Conservation (phyloP, 2,888 invertebrate genomes). For the Belgica antarctica region DNA sequence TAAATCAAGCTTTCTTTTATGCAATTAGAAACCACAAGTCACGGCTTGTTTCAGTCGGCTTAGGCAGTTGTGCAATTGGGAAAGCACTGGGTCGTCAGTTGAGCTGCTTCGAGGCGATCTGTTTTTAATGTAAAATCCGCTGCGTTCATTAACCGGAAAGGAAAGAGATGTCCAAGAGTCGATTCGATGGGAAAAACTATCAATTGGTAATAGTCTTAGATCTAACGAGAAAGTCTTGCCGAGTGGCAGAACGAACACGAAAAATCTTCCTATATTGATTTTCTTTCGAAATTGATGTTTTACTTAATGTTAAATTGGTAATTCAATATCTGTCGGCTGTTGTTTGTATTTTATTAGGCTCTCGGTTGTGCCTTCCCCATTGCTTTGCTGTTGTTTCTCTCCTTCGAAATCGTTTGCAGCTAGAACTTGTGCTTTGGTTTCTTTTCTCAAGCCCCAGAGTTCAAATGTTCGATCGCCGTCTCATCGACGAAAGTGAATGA, state of each 20-base stretch:
- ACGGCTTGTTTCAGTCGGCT: too few relatives aligned
- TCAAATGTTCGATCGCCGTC: not conserved
- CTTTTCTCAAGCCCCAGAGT: not conserved
- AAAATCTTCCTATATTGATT: constrained; percentile 8
- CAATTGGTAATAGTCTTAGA: not conserved
- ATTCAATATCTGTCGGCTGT: constrained; percentile 35
- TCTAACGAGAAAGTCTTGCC: not conserved
- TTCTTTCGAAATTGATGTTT: constrained; percentile 32
- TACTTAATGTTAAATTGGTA: constrained; percentile 42
- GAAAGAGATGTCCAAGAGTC: constrained; percentile 11
- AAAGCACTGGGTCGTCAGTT: too few relatives aligned
- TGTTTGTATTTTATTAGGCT: constrained; percentile 36
- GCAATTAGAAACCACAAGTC: too few relatives aligned
- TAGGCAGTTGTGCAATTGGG: too few relatives aligned
- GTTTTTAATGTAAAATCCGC: too few relatives aligned
- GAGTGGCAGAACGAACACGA: not conserved
- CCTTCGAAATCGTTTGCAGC: too few relatives aligned
- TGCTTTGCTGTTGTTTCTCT: not conserved
- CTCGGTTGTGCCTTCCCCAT: not conserved
- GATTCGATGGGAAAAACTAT: not conserved
- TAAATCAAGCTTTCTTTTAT: too few relatives aligned
- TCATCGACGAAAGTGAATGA: not conserved
- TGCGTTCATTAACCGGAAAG: too few relatives aligned
- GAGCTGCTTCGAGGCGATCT: too few relatives aligned
- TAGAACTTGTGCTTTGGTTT: too few relatives aligned